Evolutionary conservation across 1,140 invertebrate species (phyloP).

Genomic region (Penaeus japonicus): DNA sequence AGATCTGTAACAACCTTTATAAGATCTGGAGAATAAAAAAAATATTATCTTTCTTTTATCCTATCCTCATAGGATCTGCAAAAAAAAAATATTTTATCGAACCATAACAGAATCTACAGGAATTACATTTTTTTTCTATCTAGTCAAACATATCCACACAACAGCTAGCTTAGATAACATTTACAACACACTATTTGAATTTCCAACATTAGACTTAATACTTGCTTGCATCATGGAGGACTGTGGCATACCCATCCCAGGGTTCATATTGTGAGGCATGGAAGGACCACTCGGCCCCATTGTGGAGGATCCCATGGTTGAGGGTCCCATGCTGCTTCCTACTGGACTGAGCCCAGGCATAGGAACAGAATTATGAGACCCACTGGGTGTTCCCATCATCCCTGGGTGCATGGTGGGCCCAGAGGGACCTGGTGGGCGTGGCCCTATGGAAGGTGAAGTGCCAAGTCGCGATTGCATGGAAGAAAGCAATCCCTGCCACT

Average conservation of each 20-base stretch:
- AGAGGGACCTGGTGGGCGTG: constrained; percentile 28
- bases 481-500: constrained; percentile 87
- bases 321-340: constrained; percentile 39
- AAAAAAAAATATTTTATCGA: no score
- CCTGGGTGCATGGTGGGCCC: background rate
- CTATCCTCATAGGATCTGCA: no score
- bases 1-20: no score
- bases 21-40: no score
- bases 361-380: constrained; percentile 36
- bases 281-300: background rate
- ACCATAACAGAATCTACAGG: no score
- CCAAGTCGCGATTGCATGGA: constrained; percentile 70
- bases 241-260: constrained; percentile 44
- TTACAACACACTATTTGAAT: constrained; percentile 1
- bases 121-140: no score
- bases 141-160: background rate
- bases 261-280: constrained; percentile 48
- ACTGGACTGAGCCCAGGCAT: constrained; percentile 48
- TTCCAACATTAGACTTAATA: constrained; percentile 26
- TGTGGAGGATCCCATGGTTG: constrained; percentile 16
- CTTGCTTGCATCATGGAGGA: constrained; percentile 51
- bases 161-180: background rate
- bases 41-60: no score
- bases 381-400: constrained; percentile 11
- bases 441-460: constrained; percentile 27